A percentile compares a stretch with the other conserved stretches of the same genome.
These are phyloP conservation scores for Symphodus melops DNA, from an alignment of 2,113 vertebrate species.

Conservation along the genomic window DNA sequence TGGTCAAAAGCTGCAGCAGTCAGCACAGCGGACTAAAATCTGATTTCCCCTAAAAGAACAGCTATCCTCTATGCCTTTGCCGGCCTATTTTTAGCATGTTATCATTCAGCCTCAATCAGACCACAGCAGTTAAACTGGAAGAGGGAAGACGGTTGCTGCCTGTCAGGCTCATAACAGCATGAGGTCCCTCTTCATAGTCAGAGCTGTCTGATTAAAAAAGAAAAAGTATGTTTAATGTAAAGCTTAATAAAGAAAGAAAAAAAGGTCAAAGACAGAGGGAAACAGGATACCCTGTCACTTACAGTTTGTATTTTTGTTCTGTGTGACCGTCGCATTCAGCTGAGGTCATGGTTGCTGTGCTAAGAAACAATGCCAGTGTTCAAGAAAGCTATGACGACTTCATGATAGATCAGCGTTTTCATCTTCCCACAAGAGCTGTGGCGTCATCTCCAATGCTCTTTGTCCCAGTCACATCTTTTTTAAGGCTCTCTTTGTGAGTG, in stretches of 20 bases:
- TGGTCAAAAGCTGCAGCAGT: conserved; percentile 69
- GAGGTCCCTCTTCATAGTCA: conserved; percentile 14
- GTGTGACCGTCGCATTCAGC: conserved; percentile 61
- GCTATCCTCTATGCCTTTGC: conserved; percentile 40
- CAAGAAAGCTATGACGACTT: conserved; percentile 66
- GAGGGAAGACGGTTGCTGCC: conserved; percentile 12
- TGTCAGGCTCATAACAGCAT: conserved; percentile 3
- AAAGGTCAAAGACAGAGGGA: conserved; percentile 8
- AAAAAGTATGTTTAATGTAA: conserved; percentile 2
- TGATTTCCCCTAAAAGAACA: conserved; percentile 64
- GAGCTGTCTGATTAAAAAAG: conserved; percentile 17
- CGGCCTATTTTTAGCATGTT: conserved; percentile 62
- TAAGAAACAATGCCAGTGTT: conserved; percentile 64
- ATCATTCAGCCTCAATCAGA: conserved; percentile 57
- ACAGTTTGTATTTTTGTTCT: conserved; percentile 19
- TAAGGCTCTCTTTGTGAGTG: neutral
- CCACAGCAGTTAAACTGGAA: conserved; percentile 35
- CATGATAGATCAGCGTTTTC: conserved; percentile 56
- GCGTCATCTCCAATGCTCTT: conserved; percentile 44
- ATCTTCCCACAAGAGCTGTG: neutral
- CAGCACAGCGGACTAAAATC: conserved; percentile 44
- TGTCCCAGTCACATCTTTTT: conserved; percentile 34
- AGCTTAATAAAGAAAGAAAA: neutral
- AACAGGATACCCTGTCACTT: conserved; percentile 45
- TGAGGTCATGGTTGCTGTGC: conserved; percentile 68